A percentile compares a stretch with the other conserved stretches of the same genome.
Conservation (phyloP, 2,113 vertebrate genomes). For the Pedionomus torquatus region DNA sequence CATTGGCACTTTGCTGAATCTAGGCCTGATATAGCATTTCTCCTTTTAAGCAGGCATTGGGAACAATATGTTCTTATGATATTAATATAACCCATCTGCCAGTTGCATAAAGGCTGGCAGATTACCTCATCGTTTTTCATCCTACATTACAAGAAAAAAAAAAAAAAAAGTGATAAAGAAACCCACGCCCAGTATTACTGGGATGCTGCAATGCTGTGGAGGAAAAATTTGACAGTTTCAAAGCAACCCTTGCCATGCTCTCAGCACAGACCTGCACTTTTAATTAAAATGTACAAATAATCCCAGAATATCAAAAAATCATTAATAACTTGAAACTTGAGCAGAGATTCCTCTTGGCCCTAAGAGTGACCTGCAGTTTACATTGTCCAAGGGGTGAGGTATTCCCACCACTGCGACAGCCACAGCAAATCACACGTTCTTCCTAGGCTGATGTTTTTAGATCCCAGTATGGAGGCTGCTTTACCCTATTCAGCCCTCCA, state of each 20-base stretch:
- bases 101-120: conserved; percentile 56
- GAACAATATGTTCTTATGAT: conserved; percentile 65
- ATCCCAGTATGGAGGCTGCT: background rate
- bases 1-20: background rate
- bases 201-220: background rate
- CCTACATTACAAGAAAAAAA: conserved; percentile 30
- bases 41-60: conserved; percentile 1
- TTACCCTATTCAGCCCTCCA: background rate
- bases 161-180: background rate
- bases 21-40: conserved; percentile 27
- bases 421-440: background rate
- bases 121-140: conserved; percentile 41
- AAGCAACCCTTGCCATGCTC: background rate
- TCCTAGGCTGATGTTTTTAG: background rate
- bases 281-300: background rate
- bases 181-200: background rate
- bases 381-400: background rate
- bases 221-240: background rate
- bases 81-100: conserved; percentile 68
- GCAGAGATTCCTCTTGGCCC: background rate
- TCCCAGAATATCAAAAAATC: background rate
- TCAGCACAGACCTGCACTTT: background rate
- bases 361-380: background rate
- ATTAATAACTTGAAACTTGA: background rate
- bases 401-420: background rate